Percentiles rank a stretch among this genome's conserved stretches.
Conservation (phyloP, 2,888 invertebrate species). For the Cataglyphis livida region DNA sequence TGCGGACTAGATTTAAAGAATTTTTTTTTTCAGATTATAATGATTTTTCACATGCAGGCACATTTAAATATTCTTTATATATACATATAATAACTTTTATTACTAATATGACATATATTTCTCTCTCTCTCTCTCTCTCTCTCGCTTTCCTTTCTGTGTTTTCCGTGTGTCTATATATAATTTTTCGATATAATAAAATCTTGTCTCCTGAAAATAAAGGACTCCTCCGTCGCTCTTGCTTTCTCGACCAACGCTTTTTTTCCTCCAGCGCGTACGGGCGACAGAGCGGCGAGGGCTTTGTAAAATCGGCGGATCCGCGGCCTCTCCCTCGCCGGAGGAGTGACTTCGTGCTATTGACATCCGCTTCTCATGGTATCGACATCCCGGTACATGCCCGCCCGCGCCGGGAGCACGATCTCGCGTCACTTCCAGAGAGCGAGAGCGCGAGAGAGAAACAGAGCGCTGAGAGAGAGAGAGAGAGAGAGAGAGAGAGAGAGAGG, state of each 20-base stretch:
- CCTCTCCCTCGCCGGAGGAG: conserved; percentile 75
- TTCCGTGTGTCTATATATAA: neutral
- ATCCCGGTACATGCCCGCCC: conserved; percentile 76
- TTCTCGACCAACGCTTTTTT: conserved; percentile 40
- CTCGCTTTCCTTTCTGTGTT: neutral
- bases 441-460: conserved; percentile 19
- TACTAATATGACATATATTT: neutral
- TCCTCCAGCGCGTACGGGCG: conserved; percentile 46
- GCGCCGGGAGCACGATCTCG: conserved; percentile 75
- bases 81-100: neutral
- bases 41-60: neutral
- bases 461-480: neutral
- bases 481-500: neutral
- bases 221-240: conserved; percentile 14
- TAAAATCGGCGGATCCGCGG: conserved; percentile 73
- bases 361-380: conserved; percentile 82
- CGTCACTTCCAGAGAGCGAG: conserved; percentile 75
- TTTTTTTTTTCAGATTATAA: neutral
- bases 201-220: conserved; percentile 3
- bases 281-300: conserved; percentile 66
- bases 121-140: neutral
- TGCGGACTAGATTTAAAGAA: neutral
- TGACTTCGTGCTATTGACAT: conserved; percentile 83
- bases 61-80: no score
- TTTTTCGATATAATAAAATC: conserved; percentile 21